Evolutionary conservation across 2,797 vertebrate genomes (phyloP).

Genomic region (Falco novaeseelandiae): DNA sequence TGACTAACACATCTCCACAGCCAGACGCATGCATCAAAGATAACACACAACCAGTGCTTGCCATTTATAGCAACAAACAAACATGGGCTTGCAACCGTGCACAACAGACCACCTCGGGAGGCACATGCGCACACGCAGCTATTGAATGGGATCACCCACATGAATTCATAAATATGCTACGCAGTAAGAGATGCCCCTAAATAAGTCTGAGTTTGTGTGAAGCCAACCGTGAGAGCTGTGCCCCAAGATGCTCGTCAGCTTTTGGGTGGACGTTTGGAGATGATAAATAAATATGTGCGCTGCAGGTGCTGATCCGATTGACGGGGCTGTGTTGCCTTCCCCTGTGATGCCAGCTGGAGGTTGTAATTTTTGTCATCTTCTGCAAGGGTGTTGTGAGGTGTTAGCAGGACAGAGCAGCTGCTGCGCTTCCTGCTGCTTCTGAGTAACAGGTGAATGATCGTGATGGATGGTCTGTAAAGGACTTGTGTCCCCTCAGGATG

Average conservation of each 20-base stretch:
- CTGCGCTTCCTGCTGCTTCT: neutral
- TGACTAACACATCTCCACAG: constrained; percentile 36
- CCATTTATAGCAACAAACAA: constrained; percentile 25
- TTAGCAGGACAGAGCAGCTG: neutral
- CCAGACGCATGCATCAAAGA: neutral
- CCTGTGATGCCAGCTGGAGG: neutral
- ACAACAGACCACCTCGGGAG: neutral
- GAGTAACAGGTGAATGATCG: neutral
- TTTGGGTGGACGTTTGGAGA: neutral
- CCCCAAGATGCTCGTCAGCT: neutral
- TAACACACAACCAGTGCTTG: neutral
- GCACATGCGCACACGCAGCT: rapidly evolving
- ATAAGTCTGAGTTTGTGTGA: neutral
- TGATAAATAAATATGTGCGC: neutral
- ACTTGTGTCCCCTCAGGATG: neutral
- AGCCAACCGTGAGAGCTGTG: rapidly evolving
- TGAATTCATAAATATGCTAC: rapidly evolving
- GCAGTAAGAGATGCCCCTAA: neutral
- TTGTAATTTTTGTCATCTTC: neutral
- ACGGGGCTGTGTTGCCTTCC: neutral
- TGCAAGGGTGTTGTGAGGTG: neutral
- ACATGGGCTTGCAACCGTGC: rapidly evolving
- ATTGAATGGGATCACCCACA: neutral
- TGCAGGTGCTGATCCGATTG: neutral
- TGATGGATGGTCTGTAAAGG: neutral